A percentile compares a stretch with the other conserved stretches of the same genome.
Evolutionary conservation across 2,888 invertebrate species (phyloP).

Genomic region (Tetragonula carbonaria): DNA sequence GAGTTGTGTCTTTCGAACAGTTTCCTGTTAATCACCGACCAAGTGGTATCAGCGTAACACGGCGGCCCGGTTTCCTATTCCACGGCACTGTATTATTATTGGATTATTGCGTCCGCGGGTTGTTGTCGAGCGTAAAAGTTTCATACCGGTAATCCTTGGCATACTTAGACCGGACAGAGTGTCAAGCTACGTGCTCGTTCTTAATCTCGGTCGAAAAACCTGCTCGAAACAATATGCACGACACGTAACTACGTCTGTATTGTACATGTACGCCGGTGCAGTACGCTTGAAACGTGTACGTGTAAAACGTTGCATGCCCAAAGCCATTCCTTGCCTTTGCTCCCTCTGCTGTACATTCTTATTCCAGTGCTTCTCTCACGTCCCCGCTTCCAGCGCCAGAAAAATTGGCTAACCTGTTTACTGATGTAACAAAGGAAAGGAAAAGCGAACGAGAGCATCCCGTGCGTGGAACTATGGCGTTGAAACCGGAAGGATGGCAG

Average conservation of each 20-base stretch:
- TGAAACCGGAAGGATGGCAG: slow-evolving; percentile 26
- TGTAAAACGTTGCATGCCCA: slow-evolving; percentile 44
- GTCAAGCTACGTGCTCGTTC: slow-evolving; percentile 48
- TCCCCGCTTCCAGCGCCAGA: slow-evolving; percentile 61
- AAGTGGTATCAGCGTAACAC: slow-evolving; percentile 11
- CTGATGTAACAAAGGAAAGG: slow-evolving; percentile 62
- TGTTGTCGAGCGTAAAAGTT: slow-evolving; percentile 45
- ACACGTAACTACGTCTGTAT: slow-evolving; percentile 31
- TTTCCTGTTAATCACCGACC: slow-evolving; percentile 31
- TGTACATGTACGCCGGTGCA: neutral
- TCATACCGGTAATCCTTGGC: slow-evolving; percentile 64
- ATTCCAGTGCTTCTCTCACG: slow-evolving; percentile 58
- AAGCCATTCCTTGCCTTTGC: neutral
- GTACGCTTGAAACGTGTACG: slow-evolving; percentile 4
- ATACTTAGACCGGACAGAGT: slow-evolving; percentile 51
- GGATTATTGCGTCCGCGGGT: slow-evolving; percentile 52
- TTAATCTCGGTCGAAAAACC: slow-evolving; percentile 65
- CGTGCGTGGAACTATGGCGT: neutral
- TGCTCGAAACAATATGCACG: slow-evolving; percentile 53
- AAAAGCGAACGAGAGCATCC: slow-evolving; percentile 29
- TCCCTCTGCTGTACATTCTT: slow-evolving; percentile 41
- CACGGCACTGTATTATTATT: slow-evolving; percentile 38
- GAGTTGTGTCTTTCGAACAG: slow-evolving; percentile 16
- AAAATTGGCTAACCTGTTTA: slow-evolving; percentile 64
- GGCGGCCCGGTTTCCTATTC: slow-evolving; percentile 38